phyloP scores from a whole-genome alignment of 2,113 vertebrate genomes.

The Halichoerus grypus region DNA sequence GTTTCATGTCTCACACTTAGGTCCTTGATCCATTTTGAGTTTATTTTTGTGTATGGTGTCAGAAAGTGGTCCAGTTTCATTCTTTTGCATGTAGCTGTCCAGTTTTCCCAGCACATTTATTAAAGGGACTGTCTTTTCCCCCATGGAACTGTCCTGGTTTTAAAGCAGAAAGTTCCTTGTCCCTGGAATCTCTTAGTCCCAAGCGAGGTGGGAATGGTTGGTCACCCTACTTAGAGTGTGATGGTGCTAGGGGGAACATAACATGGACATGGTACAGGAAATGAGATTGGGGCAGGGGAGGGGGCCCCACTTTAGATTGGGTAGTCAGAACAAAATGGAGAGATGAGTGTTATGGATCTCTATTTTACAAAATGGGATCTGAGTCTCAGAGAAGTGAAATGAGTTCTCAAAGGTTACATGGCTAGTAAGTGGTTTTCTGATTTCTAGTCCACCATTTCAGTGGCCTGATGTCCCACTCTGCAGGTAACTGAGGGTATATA shows the following conservation, averaged over 20 bases:
- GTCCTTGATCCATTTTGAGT: not conserved
- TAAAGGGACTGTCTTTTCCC: not conserved
- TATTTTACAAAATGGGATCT: no score
- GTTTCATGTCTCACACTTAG: not conserved
- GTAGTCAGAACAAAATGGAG: not conserved
- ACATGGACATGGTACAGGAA: not conserved
- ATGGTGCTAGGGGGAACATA: fast-evolving
- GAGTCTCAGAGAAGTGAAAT: not conserved
- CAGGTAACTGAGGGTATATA: no score
- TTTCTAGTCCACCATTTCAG: not conserved
- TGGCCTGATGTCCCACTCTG: not conserved
- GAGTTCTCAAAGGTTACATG: not conserved
- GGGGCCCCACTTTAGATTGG: not conserved
- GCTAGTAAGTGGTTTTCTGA: not conserved
- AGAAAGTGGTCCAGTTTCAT: not conserved
- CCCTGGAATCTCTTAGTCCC: not conserved
- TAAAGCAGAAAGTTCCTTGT: not conserved
- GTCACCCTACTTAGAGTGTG: not conserved
- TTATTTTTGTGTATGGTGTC: not conserved
- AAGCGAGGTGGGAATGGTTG: not conserved
- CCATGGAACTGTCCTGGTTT: not conserved
- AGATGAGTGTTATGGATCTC: not conserved
- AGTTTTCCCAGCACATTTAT: not conserved
- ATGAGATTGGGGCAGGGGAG: not conserved
- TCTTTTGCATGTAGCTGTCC: not conserved